Base-by-base conservation (phyloP, 2,113 vertebrate species). In the Sinocyclocheilus anshuiensis region DNA sequence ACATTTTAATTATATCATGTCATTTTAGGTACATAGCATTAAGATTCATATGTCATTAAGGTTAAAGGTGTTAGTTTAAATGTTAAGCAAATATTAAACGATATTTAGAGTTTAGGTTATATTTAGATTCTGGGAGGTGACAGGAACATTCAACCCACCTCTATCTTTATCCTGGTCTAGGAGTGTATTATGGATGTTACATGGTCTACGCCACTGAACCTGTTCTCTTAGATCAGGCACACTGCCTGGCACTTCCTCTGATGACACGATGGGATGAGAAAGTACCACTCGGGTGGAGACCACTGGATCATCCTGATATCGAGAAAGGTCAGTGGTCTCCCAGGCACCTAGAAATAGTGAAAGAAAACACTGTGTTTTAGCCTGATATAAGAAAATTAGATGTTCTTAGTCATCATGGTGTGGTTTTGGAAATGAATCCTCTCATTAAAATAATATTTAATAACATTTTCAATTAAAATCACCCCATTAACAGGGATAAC, bases 211-310 rank as follows among this genome's bases (percentile, higher is more conserved):
- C 29, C 22, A 78, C 80, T 88, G 87, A 10, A 71, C 22, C 20
- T 95, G 93, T 15, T 95, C 93, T 81, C 90, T 88, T 75, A 92
- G 87, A 79, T 95, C 93, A 50, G 88, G 84, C 20, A 96, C 7
- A 0, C 91, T 96, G 81, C 96, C 95, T 0, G 96, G 95, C 77
- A 97, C 89, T 69, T 93, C 91, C 87, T 92, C 84, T 76, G 90
- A 80, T 76, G 90, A 80, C 0, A 78, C 77, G 39, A 84, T 65
- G 79, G 91, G 86, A 4, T 75, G 74, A 79, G 88, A 84, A 45
- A 55, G 74, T 55, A 87, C 33, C 42, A 75, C 83, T 84, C 8
- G 89, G 0, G 86, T 33, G 20, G 91, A 91, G 78, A 92, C 88
- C 81, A 55, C 84, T 10, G 74, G 1, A 79, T 89, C 90, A 81